These are phyloP conservation scores for Babylonia areolata DNA, from an alignment of 1,140 invertebrate species.

Conservation along the genomic window DNA sequence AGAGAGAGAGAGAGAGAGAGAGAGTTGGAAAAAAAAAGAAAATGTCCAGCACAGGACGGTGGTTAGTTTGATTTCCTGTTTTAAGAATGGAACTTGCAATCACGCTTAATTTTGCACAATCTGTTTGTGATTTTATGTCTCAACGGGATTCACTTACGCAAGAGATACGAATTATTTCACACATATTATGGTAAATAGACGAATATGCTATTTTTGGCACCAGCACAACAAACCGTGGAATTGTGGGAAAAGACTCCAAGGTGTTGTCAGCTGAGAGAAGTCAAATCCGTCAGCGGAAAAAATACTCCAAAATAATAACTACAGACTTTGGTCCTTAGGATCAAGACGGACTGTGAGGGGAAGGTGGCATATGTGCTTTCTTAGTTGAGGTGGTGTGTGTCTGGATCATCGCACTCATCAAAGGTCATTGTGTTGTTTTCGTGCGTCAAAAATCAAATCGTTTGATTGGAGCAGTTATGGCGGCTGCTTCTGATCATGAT, in stretches of 20 bases:
- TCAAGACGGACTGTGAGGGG: background rate
- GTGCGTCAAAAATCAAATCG: no score
- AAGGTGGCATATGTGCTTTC: background rate
- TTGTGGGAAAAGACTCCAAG: slow-evolving; percentile 11
- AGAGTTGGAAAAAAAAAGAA: no score
- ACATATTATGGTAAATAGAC: background rate
- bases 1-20: no score
- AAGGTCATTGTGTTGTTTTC: background rate
- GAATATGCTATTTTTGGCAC: slow-evolving; percentile 18
- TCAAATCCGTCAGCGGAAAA: background rate
- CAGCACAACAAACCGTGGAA: background rate
- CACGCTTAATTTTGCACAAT: no score
- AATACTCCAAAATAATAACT: background rate
- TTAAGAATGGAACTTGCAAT: no score
- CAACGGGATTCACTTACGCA: no score
- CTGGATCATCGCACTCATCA: background rate
- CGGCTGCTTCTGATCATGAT: slow-evolving; percentile 10
- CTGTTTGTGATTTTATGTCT: no score
- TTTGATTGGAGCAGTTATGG: slow-evolving; percentile 13
- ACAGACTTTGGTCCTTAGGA: no score
- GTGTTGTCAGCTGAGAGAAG: slow-evolving; percentile 11
- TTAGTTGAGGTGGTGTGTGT: background rate
- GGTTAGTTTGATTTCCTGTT: no score
- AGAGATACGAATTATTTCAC: no score
- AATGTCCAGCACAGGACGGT: no score